Conservation (phyloP, 2,113 vertebrate genomes). For the Phylloscopus trochiloides region DNA sequence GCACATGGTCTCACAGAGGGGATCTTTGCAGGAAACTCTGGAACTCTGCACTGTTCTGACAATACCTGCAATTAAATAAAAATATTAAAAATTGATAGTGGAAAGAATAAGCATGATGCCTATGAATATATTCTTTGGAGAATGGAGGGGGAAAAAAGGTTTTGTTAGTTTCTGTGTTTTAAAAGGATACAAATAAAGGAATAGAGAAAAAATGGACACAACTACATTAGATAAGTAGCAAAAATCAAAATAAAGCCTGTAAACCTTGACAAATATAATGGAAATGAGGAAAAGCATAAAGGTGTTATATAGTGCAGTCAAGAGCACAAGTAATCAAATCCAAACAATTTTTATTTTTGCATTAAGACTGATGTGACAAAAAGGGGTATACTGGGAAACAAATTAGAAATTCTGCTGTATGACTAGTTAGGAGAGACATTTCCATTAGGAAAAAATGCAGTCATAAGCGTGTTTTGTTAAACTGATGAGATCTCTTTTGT, state of each 20-base stretch:
- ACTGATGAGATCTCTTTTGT: background rate
- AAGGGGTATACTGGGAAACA: fast-evolving
- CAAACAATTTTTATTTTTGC: background rate
- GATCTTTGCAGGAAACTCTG: background rate
- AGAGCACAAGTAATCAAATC: background rate
- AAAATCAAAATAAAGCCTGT: background rate
- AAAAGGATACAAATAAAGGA: background rate
- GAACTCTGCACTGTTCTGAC: background rate
- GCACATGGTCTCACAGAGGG: background rate
- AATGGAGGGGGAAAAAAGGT: fast-evolving
- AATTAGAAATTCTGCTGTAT: background rate
- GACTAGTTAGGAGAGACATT: background rate
- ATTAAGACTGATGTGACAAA: background rate
- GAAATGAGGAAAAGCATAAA: background rate
- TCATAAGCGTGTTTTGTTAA: background rate
- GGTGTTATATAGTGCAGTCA: fast-evolving
- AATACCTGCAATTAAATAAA: background rate
- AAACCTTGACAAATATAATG: background rate
- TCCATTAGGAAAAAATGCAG: background rate
- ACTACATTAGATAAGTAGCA: background rate
- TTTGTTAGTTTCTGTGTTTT: background rate
- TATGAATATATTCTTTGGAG: background rate
- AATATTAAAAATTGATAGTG: background rate
- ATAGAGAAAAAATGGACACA: background rate
- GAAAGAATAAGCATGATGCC: background rate